Percentiles rank a stretch among this genome's conserved stretches.
Evolutionary conservation across 1,140 invertebrate genomes (phyloP).

Genomic region (Parasteatoda tepidariorum): DNA sequence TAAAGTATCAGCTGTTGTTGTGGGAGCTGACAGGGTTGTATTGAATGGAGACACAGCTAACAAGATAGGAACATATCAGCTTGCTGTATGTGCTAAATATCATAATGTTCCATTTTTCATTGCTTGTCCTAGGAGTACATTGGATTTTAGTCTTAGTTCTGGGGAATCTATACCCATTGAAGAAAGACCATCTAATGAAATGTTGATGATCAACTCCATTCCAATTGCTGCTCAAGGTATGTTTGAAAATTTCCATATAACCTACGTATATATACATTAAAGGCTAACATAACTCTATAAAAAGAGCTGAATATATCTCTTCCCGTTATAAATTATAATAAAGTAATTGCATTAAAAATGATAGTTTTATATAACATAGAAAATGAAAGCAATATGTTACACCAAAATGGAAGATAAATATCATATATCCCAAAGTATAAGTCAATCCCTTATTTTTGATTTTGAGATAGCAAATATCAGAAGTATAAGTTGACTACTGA

Average conservation of each 20-base stretch:
- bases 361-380: no score
- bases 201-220: constrained; percentile 86
- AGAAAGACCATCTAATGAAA: constrained; percentile 88
- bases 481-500: no score
- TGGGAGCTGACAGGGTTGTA: constrained; percentile 79
- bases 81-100: constrained; percentile 89
- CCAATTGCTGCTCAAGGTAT: constrained; percentile 82
- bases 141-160: constrained; percentile 82
- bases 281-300: no score
- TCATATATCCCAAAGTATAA: no score
- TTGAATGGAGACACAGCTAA: constrained; percentile 98
- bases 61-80: constrained; percentile 98
- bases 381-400: no score
- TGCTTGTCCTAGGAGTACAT: constrained; percentile 91
- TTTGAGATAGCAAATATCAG: no score
- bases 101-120: constrained; percentile 96
- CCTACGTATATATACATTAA: no score
- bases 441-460: no score
- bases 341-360: background rate
- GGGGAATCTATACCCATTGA: constrained; percentile 94
- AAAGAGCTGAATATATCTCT: no score
- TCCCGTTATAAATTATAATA: background rate
- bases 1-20: constrained; percentile 72
- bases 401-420: no score
- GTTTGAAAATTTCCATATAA: no score